Conservation (phyloP, 92 coral and sea anemone species). For the Palythoa grandiflora region DNA sequence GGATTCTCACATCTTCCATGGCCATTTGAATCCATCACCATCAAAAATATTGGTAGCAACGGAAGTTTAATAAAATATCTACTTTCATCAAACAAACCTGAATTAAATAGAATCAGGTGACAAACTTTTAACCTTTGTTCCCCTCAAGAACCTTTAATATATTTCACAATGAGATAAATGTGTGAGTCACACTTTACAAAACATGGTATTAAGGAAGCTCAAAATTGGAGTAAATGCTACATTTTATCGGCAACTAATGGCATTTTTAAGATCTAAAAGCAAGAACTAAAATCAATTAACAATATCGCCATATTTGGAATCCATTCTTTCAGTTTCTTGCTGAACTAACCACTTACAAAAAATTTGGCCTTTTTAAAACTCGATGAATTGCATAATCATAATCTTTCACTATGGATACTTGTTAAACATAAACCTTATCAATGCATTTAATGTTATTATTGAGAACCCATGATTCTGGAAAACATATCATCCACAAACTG, state of each 20-base stretch:
- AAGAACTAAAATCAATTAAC: not conserved
- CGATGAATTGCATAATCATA: too few relatives aligned
- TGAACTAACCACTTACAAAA: not conserved
- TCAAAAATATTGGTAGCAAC: too few relatives aligned
- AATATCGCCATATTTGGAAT: not conserved
- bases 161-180: not conserved
- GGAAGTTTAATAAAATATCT: too few relatives aligned
- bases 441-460: not conserved
- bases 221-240: not conserved
- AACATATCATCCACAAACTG: constrained; percentile 30
- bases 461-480: not conserved
- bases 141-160: too few relatives aligned
- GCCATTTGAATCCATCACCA: too few relatives aligned
- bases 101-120: too few relatives aligned
- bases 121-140: too few relatives aligned
- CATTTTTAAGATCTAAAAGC: not conserved
- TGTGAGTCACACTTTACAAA: not conserved
- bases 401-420: too few relatives aligned
- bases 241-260: not conserved
- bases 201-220: not conserved
- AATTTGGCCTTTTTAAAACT: too few relatives aligned
- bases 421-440: too few relatives aligned
- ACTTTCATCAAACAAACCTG: too few relatives aligned
- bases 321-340: not conserved
- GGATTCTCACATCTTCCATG: too few relatives aligned